These are phyloP conservation scores for Lacerta bilineata DNA, from an alignment of 2,797 vertebrate species.

Conservation along the genomic window DNA sequence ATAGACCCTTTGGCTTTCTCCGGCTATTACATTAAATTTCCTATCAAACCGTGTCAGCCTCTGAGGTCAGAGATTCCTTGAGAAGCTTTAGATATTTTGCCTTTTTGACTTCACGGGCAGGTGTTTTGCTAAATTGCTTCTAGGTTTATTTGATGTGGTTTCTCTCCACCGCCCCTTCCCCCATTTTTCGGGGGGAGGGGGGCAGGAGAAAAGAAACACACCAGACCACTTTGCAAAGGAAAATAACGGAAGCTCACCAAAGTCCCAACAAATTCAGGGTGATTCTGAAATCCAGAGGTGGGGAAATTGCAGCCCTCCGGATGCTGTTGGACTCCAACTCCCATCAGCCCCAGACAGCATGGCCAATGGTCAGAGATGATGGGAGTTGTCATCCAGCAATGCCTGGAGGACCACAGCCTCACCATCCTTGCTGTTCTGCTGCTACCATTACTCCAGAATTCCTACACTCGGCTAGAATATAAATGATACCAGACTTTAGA, in stretches of 20 bases:
- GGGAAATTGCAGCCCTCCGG: no score
- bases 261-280: slow-evolving; percentile 74
- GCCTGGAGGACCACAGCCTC: no score
- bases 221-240: slow-evolving; percentile 77
- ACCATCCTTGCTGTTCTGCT: no score
- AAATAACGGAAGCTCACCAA: slow-evolving; percentile 79
- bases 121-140: slow-evolving; percentile 94
- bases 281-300: neutral
- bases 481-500: neutral
- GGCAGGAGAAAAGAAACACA: no score
- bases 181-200: neutral
- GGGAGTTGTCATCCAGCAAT: no score
- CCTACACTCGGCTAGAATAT: no score
- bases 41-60: slow-evolving; percentile 88
- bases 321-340: no score
- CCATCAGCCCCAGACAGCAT: neutral
- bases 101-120: slow-evolving; percentile 85
- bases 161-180: slow-evolving; percentile 31
- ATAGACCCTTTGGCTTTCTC: slow-evolving; percentile 87
- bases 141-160: slow-evolving; percentile 79
- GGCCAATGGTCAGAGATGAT: no score
- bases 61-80: slow-evolving; percentile 83
- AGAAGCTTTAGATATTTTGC: slow-evolving; percentile 82
- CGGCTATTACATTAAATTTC: slow-evolving; percentile 88
- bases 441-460: rapidly evolving